Conservation (phyloP, 2,888 invertebrate species). For the Megastigmus dorsalis region DNA sequence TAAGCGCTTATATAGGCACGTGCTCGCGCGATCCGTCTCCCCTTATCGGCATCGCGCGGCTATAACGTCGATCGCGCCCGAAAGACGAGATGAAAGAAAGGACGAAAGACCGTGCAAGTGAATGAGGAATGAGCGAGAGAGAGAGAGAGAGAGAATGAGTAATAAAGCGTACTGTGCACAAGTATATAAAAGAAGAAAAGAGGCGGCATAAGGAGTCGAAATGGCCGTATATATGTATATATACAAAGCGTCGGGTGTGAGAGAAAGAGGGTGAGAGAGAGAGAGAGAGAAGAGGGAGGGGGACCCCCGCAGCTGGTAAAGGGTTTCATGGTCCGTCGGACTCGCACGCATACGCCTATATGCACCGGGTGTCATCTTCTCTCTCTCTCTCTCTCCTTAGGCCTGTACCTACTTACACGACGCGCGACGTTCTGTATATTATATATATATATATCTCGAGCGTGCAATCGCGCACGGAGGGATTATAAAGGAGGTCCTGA, state of each 20-base stretch:
- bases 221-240: background rate
- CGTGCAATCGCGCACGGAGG: background rate
- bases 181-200: background rate
- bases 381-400: too few relatives aligned
- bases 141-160: background rate
- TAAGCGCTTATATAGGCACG: background rate
- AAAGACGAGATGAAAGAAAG: constrained; percentile 14
- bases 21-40: constrained; percentile 8
- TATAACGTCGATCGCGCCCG: constrained; percentile 3
- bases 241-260: background rate
- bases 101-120: background rate
- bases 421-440: too few relatives aligned
- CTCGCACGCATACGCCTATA: too few relatives aligned
- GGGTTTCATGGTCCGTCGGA: constrained; percentile 24
- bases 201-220: background rate
- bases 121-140: background rate
- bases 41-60: constrained; percentile 19
- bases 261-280: background rate
- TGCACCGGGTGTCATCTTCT: background rate
- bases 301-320: too few relatives aligned
- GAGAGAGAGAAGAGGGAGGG: too few relatives aligned
- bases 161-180: background rate
- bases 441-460: too few relatives aligned
- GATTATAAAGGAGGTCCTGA: background rate
- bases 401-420: too few relatives aligned